These are phyloP conservation scores for Embidobia sp. DNA, from an alignment of 2,888 invertebrate genomes.

Conservation along the genomic window DNA sequence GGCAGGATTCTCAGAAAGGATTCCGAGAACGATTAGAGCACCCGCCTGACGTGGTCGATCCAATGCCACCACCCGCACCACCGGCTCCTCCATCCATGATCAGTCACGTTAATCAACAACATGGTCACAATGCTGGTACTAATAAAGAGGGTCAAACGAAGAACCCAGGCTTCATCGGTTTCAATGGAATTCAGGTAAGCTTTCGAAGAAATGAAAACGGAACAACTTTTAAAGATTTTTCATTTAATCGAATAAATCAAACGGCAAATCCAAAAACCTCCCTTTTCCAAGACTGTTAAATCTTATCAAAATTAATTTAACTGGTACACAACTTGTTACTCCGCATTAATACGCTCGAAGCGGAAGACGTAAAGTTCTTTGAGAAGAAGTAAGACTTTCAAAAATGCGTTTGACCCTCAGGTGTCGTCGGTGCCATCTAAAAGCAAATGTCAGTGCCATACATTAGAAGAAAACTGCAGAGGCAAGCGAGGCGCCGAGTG, in stretches of 20 bases:
- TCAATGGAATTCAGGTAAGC: constrained; percentile 75
- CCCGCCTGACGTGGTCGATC: not conserved
- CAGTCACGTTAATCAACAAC: constrained; percentile 68
- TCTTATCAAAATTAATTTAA: not conserved
- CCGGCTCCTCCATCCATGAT: constrained; percentile 22
- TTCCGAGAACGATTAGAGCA: constrained; percentile 69
- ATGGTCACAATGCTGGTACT: constrained; percentile 58
- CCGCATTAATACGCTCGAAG: constrained; percentile 3
- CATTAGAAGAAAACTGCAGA: constrained; percentile 73
- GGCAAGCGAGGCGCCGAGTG: constrained; percentile 73
- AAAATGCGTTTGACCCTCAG: constrained; percentile 66
- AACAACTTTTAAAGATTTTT: not conserved
- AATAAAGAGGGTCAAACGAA: constrained; percentile 42
- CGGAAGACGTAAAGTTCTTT: constrained; percentile 25
- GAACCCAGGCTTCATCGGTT: constrained; percentile 72
- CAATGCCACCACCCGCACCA: constrained; percentile 26
- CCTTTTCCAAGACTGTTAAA: not conserved
- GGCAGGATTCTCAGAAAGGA: constrained; percentile 69
- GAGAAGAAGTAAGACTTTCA: constrained; percentile 34
- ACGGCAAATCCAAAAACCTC: too few relatives aligned
- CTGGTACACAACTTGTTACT: constrained; percentile 49
- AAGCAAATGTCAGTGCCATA: constrained; percentile 79
- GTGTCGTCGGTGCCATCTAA: constrained; percentile 68
- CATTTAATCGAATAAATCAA: too few relatives aligned
- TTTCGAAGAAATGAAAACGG: not conserved